Evolutionary conservation across 2,888 invertebrate genomes (phyloP), one percentile per base, ranked within the genome.

Genomic region (Yponomeuta evonymella): DNA sequence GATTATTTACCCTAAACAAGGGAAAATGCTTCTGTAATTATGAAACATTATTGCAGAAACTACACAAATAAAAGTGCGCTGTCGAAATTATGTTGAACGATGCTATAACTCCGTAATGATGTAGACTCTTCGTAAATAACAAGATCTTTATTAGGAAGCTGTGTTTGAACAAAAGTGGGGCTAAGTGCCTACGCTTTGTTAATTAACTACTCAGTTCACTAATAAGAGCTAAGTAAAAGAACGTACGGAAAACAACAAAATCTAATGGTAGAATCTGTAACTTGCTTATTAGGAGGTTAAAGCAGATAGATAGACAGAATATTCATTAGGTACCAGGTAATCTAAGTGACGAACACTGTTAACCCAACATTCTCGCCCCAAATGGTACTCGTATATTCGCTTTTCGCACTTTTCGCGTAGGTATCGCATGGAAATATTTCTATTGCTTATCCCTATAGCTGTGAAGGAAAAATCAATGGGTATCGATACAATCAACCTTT

Each of bases 1-100:
- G 81, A 83, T 83, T 83, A 79, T 77, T 76, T 71, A 33, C 71
- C 73, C 76, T 81, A 85, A 84, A 83, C 83, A 83, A 76, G 75
- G 77, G 72, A 76, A 79, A 79, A 43, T 43, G 43, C 79, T 80
- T 80, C 78, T 75, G 76, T 82, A 84, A 86, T 85, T 85, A 83
- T 79, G 74, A 74, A 73, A 75, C 30, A 71, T 71, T 72, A 73
- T 73, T 71, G 72, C 71, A 70, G 48, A 48, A 63, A 70, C 84
- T 82, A 76, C 79, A 78, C 82, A 83, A 85, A 85, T 79, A 83
- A 69, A 77, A 77, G 51, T 58, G 51, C 51, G 51, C 51, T 15
- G 51, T 58, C 51, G 75, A 67, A 65, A 29, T 30, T 30, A 29
- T 33, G 30, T 65, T 4, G 33, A 23, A 65, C 33, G 12, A 30